These are phyloP conservation scores for Sogatella furcifera DNA, from an alignment of 1,140 invertebrate genomes.

Conservation along the genomic window DNA sequence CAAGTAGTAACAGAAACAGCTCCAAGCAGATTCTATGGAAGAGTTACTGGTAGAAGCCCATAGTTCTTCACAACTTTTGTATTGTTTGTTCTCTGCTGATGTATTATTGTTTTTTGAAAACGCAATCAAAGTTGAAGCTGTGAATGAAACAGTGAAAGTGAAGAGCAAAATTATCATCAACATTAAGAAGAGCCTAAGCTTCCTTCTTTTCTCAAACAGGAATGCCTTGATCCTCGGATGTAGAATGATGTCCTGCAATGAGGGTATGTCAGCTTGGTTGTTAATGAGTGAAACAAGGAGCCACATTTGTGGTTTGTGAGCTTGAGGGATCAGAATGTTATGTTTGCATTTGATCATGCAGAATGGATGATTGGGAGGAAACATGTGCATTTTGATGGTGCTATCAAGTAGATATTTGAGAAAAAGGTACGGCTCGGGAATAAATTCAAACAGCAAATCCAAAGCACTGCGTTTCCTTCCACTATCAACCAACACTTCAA, in stretches of 20 bases:
- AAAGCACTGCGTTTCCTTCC: slow-evolving; percentile 33
- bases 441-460: slow-evolving; percentile 37
- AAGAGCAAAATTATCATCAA: slow-evolving; percentile 31
- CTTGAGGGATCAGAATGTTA: slow-evolving; percentile 33
- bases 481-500: slow-evolving; percentile 38
- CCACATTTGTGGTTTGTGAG: slow-evolving; percentile 30
- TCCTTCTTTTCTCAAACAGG: slow-evolving; percentile 36
- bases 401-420: slow-evolving; percentile 38
- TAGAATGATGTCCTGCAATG: slow-evolving; percentile 29
- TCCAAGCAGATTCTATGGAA: not conserved
- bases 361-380: slow-evolving; percentile 33
- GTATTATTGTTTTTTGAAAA: not conserved
- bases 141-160: slow-evolving; percentile 31
- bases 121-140: slow-evolving; percentile 11
- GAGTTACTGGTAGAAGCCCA: not conserved
- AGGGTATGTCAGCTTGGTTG: slow-evolving; percentile 31
- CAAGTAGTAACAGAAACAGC: not conserved
- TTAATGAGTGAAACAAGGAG: slow-evolving; percentile 38
- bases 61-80: not conserved
- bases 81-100: not conserved
- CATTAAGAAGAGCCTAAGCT: slow-evolving; percentile 33
- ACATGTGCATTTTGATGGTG: slow-evolving; percentile 34
- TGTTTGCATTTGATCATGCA: slow-evolving; percentile 38
- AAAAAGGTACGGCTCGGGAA: slow-evolving; percentile 39
- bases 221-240: slow-evolving; percentile 38